Conservation (phyloP, 2,113 vertebrate species). For the Macquaria ambigua region DNA sequence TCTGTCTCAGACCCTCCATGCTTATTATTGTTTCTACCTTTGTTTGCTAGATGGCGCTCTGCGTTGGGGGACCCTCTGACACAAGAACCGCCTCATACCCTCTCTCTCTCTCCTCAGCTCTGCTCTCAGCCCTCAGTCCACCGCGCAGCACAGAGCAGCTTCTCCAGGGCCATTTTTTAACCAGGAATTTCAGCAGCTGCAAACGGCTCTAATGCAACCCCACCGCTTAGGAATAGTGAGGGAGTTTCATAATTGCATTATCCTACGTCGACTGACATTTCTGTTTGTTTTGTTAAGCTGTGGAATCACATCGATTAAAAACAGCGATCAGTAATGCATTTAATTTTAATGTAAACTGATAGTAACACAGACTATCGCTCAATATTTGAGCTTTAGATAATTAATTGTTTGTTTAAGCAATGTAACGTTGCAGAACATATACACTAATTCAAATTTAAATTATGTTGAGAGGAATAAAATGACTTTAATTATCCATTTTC, state of each 20-base stretch:
- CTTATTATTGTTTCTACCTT: slow-evolving; percentile 87
- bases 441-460: slow-evolving; percentile 20
- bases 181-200: slow-evolving; percentile 54
- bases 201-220: slow-evolving; percentile 30
- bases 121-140: slow-evolving; percentile 52
- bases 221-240: slow-evolving; percentile 18
- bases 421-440: slow-evolving; percentile 33
- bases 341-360: slow-evolving; percentile 48
- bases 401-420: slow-evolving; percentile 56
- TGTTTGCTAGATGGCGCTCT: slow-evolving; percentile 98
- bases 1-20: slow-evolving; percentile 53
- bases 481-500: slow-evolving; percentile 16
- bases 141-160: slow-evolving; percentile 49
- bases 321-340: slow-evolving; percentile 50
- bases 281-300: slow-evolving; percentile 51
- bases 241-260: slow-evolving; percentile 54
- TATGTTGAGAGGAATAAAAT: background rate
- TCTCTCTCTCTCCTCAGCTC: slow-evolving; percentile 47
- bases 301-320: slow-evolving; percentile 59
- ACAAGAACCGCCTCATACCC: slow-evolving; percentile 73
- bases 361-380: slow-evolving; percentile 23
- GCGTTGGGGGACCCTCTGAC: slow-evolving; percentile 87
- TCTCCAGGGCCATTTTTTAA: slow-evolving; percentile 44
- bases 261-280: slow-evolving; percentile 41
- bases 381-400: slow-evolving; percentile 52